Evolutionary conservation across 2,888 invertebrate genomes (phyloP).

Genomic region (Aspidapion aeneum): DNA sequence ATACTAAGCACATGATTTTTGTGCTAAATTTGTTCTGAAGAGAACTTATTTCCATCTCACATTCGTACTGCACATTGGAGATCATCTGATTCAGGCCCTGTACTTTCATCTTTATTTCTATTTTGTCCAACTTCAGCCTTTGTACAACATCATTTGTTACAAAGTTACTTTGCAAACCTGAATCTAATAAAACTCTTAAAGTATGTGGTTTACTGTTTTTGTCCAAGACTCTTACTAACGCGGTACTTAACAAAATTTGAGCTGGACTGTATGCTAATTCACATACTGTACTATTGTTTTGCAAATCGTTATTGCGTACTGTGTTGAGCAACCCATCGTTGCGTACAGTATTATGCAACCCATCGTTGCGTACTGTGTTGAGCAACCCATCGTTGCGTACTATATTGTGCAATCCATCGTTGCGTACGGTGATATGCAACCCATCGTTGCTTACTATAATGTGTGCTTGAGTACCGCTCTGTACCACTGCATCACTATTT

Average conservation of each 20-base stretch:
- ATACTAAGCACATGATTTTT: slow-evolving; percentile 6
- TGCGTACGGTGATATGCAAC: too few species aligned
- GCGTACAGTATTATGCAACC: too few species aligned
- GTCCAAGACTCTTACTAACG: not conserved
- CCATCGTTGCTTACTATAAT: too few species aligned
- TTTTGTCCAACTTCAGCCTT: slow-evolving; percentile 1
- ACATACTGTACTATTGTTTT: not conserved
- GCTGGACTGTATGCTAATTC: not conserved
- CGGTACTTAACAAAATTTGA: not conserved
- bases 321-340: too few species aligned
- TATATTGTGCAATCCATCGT: too few species aligned
- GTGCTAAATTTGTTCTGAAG: slow-evolving; percentile 1
- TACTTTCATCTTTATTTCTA: slow-evolving; percentile 1
- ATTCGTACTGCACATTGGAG: not conserved
- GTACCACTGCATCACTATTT: too few species aligned
- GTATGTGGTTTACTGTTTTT: slow-evolving; percentile 6
- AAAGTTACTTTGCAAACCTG: slow-evolving; percentile 11
- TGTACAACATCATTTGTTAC: not conserved
- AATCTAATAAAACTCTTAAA: slow-evolving; percentile 5
- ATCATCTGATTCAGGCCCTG: not conserved
- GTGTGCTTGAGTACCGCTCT: too few species aligned
- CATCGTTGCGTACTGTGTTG: too few species aligned
- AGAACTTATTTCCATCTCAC: not conserved
- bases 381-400: too few species aligned
- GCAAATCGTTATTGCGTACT: too few species aligned